A percentile compares a stretch with the other conserved stretches of the same genome.
phyloP scores from a whole-genome alignment of 1,140 invertebrate species.

The Diploscapter pachys region DNA sequence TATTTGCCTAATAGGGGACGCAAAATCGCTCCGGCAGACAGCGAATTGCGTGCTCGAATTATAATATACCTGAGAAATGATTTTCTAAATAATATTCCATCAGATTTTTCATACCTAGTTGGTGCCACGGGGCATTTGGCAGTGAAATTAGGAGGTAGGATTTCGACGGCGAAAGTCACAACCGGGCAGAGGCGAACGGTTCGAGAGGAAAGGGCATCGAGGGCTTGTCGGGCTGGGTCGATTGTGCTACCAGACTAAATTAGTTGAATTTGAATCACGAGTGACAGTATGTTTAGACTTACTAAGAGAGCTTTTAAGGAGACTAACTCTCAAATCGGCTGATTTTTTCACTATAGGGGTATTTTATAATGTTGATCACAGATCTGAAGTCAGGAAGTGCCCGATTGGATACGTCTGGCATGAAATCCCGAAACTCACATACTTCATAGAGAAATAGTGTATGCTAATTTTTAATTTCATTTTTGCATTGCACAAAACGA shows the following conservation, averaged over 20 bases:
- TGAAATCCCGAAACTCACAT: too few species aligned
- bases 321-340: too few species aligned
- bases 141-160: conserved; percentile 46
- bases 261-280: too few species aligned
- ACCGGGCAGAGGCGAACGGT: conserved; percentile 48
- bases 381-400: too few species aligned
- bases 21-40: conserved; percentile 49
- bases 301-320: too few species aligned
- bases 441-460: too few species aligned
- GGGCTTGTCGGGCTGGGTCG: conserved; percentile 51
- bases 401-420: too few species aligned
- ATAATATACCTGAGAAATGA: conserved; percentile 43
- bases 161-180: conserved; percentile 50
- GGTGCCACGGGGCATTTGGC: conserved; percentile 37
- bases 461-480: too few species aligned
- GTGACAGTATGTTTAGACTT: too few species aligned
- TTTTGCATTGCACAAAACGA: too few species aligned
- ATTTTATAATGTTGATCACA: not conserved
- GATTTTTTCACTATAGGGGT: not conserved
- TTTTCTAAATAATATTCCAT: not conserved
- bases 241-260: conserved; percentile 53
- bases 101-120: conserved; percentile 12
- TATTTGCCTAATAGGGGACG: conserved; percentile 51
- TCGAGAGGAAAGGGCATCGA: conserved; percentile 54
- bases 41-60: conserved; percentile 45